Evolutionary conservation across 2,113 vertebrate genomes (phyloP).

Genomic region (Campylomormyrus tamandua): DNA sequence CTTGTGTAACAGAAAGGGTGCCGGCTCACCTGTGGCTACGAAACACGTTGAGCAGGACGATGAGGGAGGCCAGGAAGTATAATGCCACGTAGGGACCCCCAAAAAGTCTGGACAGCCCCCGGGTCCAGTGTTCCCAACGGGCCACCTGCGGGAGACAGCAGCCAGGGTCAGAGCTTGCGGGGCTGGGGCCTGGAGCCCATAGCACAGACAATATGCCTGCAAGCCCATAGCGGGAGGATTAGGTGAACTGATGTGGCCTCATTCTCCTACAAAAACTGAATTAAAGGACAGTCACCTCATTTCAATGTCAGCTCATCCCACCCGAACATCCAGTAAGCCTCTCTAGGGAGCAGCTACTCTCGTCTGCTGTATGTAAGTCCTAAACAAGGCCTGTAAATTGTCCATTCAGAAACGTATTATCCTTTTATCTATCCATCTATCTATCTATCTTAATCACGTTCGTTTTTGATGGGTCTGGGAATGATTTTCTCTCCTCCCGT

Average conservation of each 20-base stretch:
- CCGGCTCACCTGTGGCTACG: conserved; percentile 75
- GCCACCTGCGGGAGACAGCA: conserved; percentile 64
- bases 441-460: not conserved
- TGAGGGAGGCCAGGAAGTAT: conserved; percentile 66
- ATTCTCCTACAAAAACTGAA: not conserved
- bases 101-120: conserved; percentile 62
- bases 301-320: not conserved
- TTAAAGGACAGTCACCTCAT: not conserved
- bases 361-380: not conserved
- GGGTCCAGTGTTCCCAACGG: conserved; percentile 81
- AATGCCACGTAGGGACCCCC: conserved; percentile 72
- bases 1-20: not conserved
- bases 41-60: conserved; percentile 75
- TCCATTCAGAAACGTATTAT: not conserved
- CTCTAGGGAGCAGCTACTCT: not conserved
- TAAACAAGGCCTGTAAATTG: not conserved
- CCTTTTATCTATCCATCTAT: not conserved
- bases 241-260: not conserved
- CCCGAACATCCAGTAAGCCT: not conserved
- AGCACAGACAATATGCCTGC: not conserved
- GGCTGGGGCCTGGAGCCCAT: not conserved
- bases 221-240: not conserved
- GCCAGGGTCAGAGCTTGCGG: not conserved
- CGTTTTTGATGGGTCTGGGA: not conserved
- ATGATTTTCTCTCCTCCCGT: not conserved